Evolutionary conservation across 2,888 invertebrate species (phyloP), one percentile per base, ranked within the genome.

Genomic region (Meteorus cinctellus): DNA sequence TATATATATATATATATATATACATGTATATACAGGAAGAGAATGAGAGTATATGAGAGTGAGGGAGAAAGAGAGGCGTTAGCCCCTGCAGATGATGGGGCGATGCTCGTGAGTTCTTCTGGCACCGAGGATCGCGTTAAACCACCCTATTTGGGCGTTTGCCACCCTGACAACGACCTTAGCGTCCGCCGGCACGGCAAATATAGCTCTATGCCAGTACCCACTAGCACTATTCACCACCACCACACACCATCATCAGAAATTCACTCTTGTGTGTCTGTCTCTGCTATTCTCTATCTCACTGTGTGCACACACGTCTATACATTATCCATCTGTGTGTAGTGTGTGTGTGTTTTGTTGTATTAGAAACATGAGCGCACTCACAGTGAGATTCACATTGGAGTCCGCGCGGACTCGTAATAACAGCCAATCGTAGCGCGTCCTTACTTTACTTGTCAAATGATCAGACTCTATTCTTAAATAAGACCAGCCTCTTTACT

Each of bases 91-190:
- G 24, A 27, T 29, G 62, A 63, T 27, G 62, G 62, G 72, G 48
- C 84, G 81, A 66, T 67, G 74, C 82, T 81, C 82, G 84, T 86
- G 86, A 87, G 87, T 88, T 88, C 88, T 88, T 88, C 88, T 87
- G 86, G 85, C 86, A 86, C 84, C 86, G 86, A 88, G 88, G 86
- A 86, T 88, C 89, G 87, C 88, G 88, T 88, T 89, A 89, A 89
- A 89, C 89, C 89, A 89, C 88, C 89, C 89, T 88, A 89, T 89
- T 89, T 89, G 89, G 89, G 86, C 89, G 89, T 89, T 89, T 89
- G 89, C 89, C 89, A 89, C 87, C 89, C 89, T 86, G 86, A 84
- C 88, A 86, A 84, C 87, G 88, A 89, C 88, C 88, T 89, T 88
- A 87, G 85, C 85, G 81, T 55, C 19, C 55, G 55, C 55, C 55